phyloP scores from a whole-genome alignment of 2,113 vertebrate species.

The Cynopterus brachyotis region DNA sequence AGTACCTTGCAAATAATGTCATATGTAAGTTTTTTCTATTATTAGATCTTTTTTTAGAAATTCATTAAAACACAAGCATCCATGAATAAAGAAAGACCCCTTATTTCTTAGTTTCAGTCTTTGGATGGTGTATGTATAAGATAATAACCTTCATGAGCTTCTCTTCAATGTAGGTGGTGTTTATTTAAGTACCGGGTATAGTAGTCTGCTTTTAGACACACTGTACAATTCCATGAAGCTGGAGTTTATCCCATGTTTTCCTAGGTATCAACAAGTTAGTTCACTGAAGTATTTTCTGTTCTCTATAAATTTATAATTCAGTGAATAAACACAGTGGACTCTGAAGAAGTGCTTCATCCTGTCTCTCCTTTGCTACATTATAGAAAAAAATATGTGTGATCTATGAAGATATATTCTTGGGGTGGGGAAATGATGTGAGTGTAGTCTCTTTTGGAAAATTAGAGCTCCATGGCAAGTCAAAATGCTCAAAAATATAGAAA shows the following conservation, averaged over 20 bases:
- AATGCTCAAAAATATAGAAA: not conserved
- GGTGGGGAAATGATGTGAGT: no score
- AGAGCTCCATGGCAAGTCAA: not conserved
- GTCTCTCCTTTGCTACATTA: not conserved
- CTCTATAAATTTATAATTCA: not conserved
- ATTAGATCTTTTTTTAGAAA: not conserved
- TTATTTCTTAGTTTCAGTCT: not conserved
- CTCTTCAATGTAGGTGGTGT: not conserved
- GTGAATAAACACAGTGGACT: not conserved
- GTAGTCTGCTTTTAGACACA: not conserved
- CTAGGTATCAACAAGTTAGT: not conserved
- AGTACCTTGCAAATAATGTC: not conserved
- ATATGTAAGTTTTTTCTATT: not conserved
- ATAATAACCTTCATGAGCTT: not conserved
- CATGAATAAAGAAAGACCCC: not conserved
- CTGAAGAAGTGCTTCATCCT: not conserved
- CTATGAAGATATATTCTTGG: not conserved
- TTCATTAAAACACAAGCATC: not conserved
- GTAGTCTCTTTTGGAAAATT: not conserved
- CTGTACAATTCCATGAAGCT: not conserved
- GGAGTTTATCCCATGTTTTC: not conserved
- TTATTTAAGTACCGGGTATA: not conserved
- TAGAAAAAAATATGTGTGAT: not conserved
- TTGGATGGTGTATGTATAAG: not conserved
- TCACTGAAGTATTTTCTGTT: not conserved